phyloP scores from a whole-genome alignment of 1,140 invertebrate species.

The Ceratina calcarata region DNA sequence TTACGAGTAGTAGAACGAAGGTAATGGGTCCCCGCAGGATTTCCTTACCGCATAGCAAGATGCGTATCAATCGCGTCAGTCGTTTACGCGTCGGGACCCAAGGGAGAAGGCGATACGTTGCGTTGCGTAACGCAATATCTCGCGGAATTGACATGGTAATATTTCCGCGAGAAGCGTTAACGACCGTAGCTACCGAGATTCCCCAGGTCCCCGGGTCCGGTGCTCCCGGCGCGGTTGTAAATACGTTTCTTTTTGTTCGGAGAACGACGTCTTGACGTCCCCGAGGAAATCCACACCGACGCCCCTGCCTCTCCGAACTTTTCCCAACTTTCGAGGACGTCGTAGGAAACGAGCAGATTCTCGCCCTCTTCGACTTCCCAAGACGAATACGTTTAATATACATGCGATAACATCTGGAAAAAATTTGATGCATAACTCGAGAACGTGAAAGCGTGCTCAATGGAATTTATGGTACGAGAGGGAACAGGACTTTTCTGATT shows the following conservation, averaged over 20 bases:
- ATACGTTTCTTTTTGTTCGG: conserved; percentile 61
- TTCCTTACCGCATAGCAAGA: conserved; percentile 26
- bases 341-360: neutral
- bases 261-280: conserved; percentile 50
- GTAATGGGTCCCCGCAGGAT: conserved; percentile 43
- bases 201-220: neutral
- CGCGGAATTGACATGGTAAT: conserved; percentile 53
- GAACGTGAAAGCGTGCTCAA: neutral
- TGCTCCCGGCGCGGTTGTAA: conserved; percentile 52
- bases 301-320: conserved; percentile 27
- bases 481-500: too few relatives aligned
- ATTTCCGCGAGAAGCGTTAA: conserved; percentile 59
- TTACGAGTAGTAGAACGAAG: conserved; percentile 2
- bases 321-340: conserved; percentile 45
- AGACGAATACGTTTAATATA: neutral
- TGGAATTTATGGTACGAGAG: neutral
- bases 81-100: conserved; percentile 33
- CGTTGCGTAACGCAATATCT: conserved; percentile 51
- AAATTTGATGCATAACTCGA: neutral
- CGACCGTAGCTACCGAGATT: conserved; percentile 57
- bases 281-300: conserved; percentile 63
- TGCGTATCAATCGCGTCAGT: conserved; percentile 42
- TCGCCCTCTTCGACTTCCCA: neutral
- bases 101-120: conserved; percentile 39
- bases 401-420: neutral